Percentiles rank a stretch among this genome's conserved stretches.
Conservation (phyloP, 2,888 invertebrate genomes). For the Xanthorhoe designata region DNA sequence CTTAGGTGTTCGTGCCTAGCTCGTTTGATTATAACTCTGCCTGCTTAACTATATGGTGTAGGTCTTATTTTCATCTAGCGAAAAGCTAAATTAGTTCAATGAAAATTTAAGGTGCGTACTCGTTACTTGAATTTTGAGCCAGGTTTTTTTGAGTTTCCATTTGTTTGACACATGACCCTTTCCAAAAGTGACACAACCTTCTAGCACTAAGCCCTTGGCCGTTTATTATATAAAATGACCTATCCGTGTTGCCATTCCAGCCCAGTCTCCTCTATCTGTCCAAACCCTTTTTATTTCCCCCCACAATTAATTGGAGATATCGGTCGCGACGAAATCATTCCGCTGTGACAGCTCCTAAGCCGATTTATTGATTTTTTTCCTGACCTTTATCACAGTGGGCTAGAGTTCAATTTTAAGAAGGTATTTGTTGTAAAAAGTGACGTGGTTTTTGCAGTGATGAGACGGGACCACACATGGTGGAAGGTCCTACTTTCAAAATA, state of each 20-base stretch:
- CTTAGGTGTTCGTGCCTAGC: too few species aligned
- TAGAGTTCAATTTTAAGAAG: conserved; percentile 53
- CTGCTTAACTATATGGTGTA: too few species aligned
- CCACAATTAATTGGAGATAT: conserved; percentile 73
- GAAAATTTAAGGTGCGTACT: too few species aligned
- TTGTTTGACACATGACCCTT: too few species aligned
- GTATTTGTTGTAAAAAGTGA: conserved; percentile 64
- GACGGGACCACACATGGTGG: conserved; percentile 74
- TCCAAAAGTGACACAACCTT: too few species aligned
- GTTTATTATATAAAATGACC: not conserved
- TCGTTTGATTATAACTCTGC: too few species aligned
- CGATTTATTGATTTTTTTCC: conserved; percentile 53
- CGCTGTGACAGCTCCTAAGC: conserved; percentile 73
- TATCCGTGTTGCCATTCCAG: not conserved
- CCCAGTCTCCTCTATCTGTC: conserved; percentile 52
- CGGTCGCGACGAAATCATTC: conserved; percentile 77
- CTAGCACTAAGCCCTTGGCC: too few species aligned
- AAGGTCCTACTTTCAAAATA: conserved; percentile 48
- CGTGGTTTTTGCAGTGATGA: conserved; percentile 67
- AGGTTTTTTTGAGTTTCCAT: too few species aligned
- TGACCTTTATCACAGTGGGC: conserved; percentile 40
- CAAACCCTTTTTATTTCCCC: conserved; percentile 59
- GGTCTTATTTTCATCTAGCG: too few species aligned
- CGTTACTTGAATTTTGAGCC: too few species aligned
- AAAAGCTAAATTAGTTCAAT: too few species aligned